These are phyloP conservation scores for Escarpia spicata DNA, from an alignment of 2,888 invertebrate species.

Conservation along the genomic window DNA sequence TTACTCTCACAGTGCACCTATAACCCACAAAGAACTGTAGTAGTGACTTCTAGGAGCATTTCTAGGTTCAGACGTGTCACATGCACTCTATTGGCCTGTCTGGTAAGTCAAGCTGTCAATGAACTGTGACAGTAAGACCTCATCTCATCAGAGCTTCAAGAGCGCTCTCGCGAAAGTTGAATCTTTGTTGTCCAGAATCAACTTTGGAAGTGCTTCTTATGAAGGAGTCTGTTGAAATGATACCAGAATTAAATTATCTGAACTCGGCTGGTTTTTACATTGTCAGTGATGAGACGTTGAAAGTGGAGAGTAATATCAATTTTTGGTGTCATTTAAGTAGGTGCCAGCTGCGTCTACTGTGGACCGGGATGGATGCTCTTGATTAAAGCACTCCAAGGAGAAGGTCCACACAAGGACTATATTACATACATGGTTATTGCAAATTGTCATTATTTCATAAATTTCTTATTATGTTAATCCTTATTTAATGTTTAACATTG, in stretches of 20 bases:
- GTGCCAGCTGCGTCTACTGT: background rate
- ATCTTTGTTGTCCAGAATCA: constrained; percentile 1
- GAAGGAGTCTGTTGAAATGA: background rate
- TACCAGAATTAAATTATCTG: constrained; percentile 12
- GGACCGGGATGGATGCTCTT: background rate
- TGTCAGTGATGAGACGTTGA: background rate
- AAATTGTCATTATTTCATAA: background rate
- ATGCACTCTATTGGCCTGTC: background rate
- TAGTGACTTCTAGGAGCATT: background rate
- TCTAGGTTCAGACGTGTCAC: background rate
- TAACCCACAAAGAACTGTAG: background rate
- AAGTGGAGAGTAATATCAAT: background rate
- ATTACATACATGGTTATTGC: background rate
- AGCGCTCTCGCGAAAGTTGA: background rate
- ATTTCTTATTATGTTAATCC: background rate
- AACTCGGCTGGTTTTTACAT: background rate
- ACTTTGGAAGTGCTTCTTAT: background rate
- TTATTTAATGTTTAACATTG: background rate
- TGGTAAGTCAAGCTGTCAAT: background rate
- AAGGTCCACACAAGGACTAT: background rate
- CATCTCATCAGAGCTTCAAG: background rate
- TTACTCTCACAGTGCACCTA: background rate
- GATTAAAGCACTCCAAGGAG: background rate
- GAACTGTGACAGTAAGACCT: background rate
- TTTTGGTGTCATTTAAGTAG: background rate